Conservation (phyloP, 1,140 invertebrate genomes). For the Drosophila tristis region DNA sequence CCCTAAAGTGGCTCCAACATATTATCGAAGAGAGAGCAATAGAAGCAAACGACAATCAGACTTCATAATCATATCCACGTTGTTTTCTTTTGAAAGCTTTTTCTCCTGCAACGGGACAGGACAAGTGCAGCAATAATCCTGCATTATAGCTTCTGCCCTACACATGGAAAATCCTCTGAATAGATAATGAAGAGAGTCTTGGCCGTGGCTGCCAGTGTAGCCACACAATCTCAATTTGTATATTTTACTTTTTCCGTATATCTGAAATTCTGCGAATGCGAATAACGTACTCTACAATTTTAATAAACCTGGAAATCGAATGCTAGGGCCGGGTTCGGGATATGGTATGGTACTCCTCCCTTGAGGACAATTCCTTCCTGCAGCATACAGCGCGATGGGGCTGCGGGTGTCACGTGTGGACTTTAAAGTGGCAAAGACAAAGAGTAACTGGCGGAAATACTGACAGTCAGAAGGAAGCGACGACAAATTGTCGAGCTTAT, state of each 20-base stretch:
- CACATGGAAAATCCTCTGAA: not conserved
- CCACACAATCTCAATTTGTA: too few relatives aligned
- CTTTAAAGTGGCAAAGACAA: slow-evolving; percentile 45
- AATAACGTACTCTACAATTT: slow-evolving; percentile 72
- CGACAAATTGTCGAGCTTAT: slow-evolving; percentile 57
- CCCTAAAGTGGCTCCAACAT: slow-evolving; percentile 35
- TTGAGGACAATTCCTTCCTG: slow-evolving; percentile 26
- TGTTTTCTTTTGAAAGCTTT: too few relatives aligned
- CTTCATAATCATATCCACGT: too few relatives aligned
- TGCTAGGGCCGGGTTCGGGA: slow-evolving; percentile 9
- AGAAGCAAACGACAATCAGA: too few relatives aligned
- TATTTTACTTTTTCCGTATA: too few relatives aligned
- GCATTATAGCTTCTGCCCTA: not conserved
- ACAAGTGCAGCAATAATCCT: too few relatives aligned
- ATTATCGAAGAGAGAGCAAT: not conserved
- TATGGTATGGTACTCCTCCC: slow-evolving; percentile 14
- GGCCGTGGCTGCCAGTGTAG: too few relatives aligned
- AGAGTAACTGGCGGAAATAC: not conserved
- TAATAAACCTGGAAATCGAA: slow-evolving; percentile 76
- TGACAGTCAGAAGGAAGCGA: not conserved
- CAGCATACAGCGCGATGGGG: too few relatives aligned
- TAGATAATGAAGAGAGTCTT: too few relatives aligned
- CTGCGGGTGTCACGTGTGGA: slow-evolving; percentile 56
- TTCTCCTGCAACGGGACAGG: not conserved
- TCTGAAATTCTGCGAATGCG: slow-evolving; percentile 20